Conservation (phyloP, 2,797 vertebrate genomes). For the Parauchenoglanis ngamensis region DNA sequence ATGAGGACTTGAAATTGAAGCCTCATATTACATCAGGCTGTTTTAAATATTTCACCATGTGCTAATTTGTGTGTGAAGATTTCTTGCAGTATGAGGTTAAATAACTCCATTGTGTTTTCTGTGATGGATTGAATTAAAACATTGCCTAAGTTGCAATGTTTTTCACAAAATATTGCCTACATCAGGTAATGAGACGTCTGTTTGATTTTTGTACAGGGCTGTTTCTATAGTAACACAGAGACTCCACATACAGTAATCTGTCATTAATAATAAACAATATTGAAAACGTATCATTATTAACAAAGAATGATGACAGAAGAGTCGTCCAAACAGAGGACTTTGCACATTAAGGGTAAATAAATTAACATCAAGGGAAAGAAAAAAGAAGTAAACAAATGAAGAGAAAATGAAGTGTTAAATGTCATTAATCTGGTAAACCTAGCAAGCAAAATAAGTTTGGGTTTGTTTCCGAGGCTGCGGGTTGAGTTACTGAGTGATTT, state of each 20-base stretch:
- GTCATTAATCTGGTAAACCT: background rate
- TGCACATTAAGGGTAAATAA: background rate
- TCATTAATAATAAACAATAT: background rate
- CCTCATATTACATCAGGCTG: background rate
- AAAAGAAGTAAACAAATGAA: background rate
- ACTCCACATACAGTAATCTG: background rate
- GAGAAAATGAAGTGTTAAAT: background rate
- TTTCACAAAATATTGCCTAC: no score
- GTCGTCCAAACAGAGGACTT: background rate
- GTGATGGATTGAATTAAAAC: background rate
- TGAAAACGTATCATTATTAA: background rate
- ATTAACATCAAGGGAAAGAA: background rate
- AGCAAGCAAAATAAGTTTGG: background rate
- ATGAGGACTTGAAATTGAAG: slow-evolving; percentile 13
- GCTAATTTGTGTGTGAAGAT: background rate
- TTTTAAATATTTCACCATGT: background rate
- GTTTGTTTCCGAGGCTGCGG: background rate
- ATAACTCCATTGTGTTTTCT: background rate
- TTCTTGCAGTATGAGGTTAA: background rate
- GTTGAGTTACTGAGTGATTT: background rate
- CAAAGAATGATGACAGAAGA: background rate
- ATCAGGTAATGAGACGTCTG: background rate
- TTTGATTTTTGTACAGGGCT: background rate
- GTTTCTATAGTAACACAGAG: background rate
- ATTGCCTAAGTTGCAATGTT: no score